Conservation (phyloP, 2,888 invertebrate species). For the Dynastes maya region DNA sequence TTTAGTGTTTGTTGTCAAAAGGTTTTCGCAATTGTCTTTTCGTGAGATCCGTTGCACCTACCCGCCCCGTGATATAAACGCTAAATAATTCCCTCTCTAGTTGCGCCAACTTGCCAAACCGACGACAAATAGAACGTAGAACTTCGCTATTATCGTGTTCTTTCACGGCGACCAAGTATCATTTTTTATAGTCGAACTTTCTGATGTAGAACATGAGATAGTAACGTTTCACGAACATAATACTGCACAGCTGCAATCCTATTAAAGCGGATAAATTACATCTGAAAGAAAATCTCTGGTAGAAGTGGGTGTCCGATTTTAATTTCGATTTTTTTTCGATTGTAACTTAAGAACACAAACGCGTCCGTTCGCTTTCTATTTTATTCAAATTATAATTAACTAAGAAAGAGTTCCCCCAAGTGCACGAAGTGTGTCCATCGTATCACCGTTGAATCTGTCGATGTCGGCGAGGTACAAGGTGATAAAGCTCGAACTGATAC, state of each 20-base stretch:
- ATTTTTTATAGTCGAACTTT: constrained; percentile 30
- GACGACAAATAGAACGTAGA: constrained; percentile 3
- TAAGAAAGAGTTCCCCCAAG: constrained; percentile 34
- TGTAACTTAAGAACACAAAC: constrained; percentile 5
- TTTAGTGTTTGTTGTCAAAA: constrained; percentile 32
- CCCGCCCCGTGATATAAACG: constrained; percentile 21
- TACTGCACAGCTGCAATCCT: constrained; percentile 9
- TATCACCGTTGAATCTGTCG: constrained; percentile 37
- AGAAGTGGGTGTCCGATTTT: constrained; percentile 36
- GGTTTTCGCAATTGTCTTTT: constrained; percentile 43
- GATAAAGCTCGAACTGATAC: constrained; percentile 57
- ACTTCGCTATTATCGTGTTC: constrained; percentile 1
- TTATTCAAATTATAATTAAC: constrained; percentile 51
- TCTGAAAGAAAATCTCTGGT: constrained; percentile 15
- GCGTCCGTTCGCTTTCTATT: constrained; percentile 40
- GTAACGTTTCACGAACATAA: constrained; percentile 28
- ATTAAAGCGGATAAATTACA: constrained; percentile 32
- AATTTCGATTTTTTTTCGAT: neutral
- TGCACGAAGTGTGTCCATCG: constrained; percentile 25
- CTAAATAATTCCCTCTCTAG: neutral
- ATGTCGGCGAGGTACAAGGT: constrained; percentile 45
- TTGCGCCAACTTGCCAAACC: constrained; percentile 38
- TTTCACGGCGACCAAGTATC: constrained; percentile 28
- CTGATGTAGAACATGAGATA: constrained; percentile 32
- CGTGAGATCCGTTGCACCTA: constrained; percentile 38